Conservation (phyloP, 2,888 invertebrate species). For the Cremastinae sp. region DNA sequence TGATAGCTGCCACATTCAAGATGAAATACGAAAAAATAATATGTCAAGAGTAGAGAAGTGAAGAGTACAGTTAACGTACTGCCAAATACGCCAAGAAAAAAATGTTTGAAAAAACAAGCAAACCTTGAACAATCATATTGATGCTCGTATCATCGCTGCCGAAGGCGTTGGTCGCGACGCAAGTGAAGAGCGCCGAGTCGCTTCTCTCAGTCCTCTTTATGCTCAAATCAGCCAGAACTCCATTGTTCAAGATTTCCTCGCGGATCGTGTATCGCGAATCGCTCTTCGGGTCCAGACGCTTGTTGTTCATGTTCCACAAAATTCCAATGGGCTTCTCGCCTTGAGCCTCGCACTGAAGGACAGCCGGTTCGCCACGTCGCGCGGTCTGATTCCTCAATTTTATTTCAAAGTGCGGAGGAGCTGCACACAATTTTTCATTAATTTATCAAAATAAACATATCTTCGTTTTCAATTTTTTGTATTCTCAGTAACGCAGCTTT, state of each 20-base stretch:
- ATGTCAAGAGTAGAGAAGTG: too few relatives aligned
- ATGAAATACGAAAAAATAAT: too few relatives aligned
- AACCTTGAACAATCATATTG: conserved; percentile 96
- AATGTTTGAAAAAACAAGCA: conserved; percentile 47
- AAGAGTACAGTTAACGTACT: too few relatives aligned
- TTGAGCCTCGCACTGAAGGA: conserved; percentile 94
- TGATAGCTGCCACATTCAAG: too few relatives aligned
- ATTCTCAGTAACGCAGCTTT: conserved; percentile 65
- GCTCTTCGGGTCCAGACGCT: conserved; percentile 93
- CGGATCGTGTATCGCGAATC: conserved; percentile 93
- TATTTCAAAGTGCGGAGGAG: conserved; percentile 96
- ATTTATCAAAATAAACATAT: neutral
- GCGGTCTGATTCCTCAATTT: conserved; percentile 95
- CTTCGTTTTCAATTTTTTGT: neutral
- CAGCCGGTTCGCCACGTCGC: conserved; percentile 93
- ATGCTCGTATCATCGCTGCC: conserved; percentile 97
- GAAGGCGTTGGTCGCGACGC: conserved; percentile 95
- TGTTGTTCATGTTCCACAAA: conserved; percentile 97
- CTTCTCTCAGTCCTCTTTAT: conserved; percentile 94
- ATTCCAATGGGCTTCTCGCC: conserved; percentile 97
- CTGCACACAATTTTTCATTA: conserved; percentile 79
- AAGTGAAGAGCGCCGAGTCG: conserved; percentile 94
- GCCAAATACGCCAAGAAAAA: too few relatives aligned
- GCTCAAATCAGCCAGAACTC: conserved; percentile 93
- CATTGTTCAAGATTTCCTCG: conserved; percentile 93